phyloP scores from a whole-genome alignment of 2,113 vertebrate genomes.

The Bombycilla garrulus region DNA sequence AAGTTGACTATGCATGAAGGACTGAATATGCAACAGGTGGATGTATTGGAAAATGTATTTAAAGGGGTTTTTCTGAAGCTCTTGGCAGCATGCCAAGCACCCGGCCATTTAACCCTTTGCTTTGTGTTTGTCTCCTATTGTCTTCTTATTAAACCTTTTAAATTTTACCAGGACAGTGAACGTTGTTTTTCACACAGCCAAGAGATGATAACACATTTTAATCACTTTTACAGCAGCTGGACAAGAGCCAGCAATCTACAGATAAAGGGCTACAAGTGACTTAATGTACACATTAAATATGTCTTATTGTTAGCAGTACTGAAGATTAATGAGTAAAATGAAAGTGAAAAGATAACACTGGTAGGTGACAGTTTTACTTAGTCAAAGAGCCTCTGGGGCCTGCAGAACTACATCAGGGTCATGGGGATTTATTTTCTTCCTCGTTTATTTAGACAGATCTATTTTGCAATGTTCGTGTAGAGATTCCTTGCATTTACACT shows the following conservation, averaged over 20 bases:
- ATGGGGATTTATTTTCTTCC: not conserved
- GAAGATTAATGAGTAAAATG: conserved; percentile 38
- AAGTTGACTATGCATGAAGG: no score
- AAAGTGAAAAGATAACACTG: conserved; percentile 11
- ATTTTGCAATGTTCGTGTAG: not conserved
- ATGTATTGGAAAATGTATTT: no score
- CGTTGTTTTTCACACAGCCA: no score
- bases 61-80: no score
- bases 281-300: not conserved
- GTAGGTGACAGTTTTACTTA: conserved; percentile 34
- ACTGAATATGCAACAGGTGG: no score
- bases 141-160: no score
- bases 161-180: no score
- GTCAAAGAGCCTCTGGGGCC: conserved; percentile 1
- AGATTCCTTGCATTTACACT: not conserved
- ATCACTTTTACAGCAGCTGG: conserved; percentile 8
- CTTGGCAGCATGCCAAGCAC: no score
- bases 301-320: not conserved
- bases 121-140: no score
- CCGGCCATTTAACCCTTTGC: no score
- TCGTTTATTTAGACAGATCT: not conserved
- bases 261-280: conserved; percentile 9
- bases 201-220: not conserved
- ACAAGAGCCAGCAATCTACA: not conserved
- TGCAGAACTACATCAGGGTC: not conserved